Conservation (phyloP, 1,140 invertebrate genomes). For the Mamestra configurata region DNA sequence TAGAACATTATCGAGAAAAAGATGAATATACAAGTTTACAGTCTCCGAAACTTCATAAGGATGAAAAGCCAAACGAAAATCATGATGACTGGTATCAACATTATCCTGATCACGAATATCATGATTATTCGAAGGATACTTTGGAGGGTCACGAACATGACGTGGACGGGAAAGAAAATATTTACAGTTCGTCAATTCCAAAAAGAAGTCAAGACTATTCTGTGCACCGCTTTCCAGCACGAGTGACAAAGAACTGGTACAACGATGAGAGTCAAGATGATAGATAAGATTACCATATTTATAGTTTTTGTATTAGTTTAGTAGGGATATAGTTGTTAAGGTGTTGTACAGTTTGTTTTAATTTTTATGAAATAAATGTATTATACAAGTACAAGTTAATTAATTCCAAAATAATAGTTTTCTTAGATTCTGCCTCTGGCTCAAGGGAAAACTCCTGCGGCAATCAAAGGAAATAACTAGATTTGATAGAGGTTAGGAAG, state of each 20-base stretch:
- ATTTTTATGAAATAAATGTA: slow-evolving; percentile 19
- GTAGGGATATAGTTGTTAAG: not conserved
- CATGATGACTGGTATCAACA: slow-evolving; percentile 26
- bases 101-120: slow-evolving; percentile 15
- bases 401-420: no score
- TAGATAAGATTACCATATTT: not conserved
- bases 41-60: not conserved
- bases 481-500: no score
- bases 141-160: not conserved
- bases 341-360: slow-evolving; percentile 26
- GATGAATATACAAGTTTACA: not conserved
- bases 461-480: no score
- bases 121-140: slow-evolving; percentile 25
- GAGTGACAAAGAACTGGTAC: not conserved
- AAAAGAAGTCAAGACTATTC: slow-evolving; percentile 8
- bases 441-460: no score
- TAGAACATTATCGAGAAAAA: not conserved
- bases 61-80: not conserved
- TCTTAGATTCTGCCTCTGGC: no score
- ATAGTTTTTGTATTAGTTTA: not conserved
- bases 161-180: not conserved
- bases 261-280: not conserved
- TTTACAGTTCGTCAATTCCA: slow-evolving; percentile 12
- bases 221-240: not conserved
- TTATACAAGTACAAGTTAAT: not conserved